These are phyloP conservation scores for Centropus bengalensis DNA, from an alignment of 2,113 vertebrate species.

Conservation along the genomic window DNA sequence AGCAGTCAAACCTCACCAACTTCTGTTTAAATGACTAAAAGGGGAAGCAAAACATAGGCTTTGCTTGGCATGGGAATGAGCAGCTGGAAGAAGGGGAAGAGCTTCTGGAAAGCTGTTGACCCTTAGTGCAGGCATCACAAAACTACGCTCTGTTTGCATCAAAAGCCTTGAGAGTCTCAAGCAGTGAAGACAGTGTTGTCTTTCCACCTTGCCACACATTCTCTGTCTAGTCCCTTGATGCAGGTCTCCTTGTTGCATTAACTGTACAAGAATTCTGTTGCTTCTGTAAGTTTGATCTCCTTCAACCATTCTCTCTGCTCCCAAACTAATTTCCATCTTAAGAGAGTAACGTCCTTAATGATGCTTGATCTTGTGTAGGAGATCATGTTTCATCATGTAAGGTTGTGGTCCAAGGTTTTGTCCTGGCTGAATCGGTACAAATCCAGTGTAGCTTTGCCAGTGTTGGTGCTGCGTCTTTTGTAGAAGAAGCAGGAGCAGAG, in stretches of 20 bases:
- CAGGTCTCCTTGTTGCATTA: background rate
- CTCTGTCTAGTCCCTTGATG: background rate
- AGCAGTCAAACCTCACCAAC: background rate
- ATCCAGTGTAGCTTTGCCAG: background rate
- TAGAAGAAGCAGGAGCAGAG: background rate
- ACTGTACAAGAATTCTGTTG: background rate
- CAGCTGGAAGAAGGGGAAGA: background rate
- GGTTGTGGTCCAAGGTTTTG: conserved; percentile 37
- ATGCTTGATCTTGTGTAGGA: conserved; percentile 7
- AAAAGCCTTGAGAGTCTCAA: background rate
- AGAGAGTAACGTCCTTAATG: conserved; percentile 9
- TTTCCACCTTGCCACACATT: background rate
- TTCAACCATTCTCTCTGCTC: background rate
- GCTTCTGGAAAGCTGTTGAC: background rate
- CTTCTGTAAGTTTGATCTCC: background rate
- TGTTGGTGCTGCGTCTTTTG: background rate
- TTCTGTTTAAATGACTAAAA: background rate
- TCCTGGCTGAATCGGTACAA: conserved; percentile 32
- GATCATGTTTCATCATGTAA: background rate
- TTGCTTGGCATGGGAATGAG: background rate
- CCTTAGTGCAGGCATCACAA: background rate
- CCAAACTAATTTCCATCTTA: background rate
- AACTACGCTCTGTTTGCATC: background rate
- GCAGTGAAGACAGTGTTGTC: background rate
- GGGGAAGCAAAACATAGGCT: background rate